Conservation (phyloP, 2,113 vertebrate genomes). For the Eudyptes chrysolophus region DNA sequence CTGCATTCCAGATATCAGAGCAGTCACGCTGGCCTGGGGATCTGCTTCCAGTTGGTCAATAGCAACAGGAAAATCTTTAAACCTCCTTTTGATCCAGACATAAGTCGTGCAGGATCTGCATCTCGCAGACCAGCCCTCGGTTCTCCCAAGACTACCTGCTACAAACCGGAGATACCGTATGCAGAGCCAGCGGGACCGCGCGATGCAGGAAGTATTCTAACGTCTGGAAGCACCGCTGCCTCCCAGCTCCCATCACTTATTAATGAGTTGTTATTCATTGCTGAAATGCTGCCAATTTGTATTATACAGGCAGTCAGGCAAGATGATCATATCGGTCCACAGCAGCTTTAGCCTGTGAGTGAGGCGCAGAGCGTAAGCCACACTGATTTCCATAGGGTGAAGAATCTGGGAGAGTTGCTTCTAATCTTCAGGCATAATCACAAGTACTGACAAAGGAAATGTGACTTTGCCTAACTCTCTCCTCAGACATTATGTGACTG, state of each 20-base stretch:
- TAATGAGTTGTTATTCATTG: background rate
- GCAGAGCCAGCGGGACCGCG: accelerated
- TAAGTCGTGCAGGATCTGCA: background rate
- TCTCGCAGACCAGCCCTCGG: background rate
- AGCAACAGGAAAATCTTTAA: slow-evolving; percentile 19
- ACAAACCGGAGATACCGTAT: background rate
- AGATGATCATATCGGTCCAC: background rate
- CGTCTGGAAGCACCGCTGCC: accelerated
- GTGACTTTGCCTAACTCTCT: background rate
- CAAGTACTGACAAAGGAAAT: background rate
- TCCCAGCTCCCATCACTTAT: background rate
- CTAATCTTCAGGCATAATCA: background rate
- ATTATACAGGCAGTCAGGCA: background rate
- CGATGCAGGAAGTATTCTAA: accelerated
- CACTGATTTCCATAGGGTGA: background rate
- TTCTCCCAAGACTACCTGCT: background rate
- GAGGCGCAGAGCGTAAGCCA: accelerated
- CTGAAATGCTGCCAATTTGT: background rate
- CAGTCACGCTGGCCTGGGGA: background rate
- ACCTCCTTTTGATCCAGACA: slow-evolving; percentile 41
- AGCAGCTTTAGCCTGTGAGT: background rate
- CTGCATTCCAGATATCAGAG: background rate
- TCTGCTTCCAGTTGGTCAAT: background rate
- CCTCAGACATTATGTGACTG: background rate
- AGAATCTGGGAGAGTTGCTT: background rate